A percentile compares a stretch with the other conserved stretches of the same genome.
phyloP scores from a whole-genome alignment of 2,797 vertebrate genomes.

The Gymnopithys bicolor region DNA sequence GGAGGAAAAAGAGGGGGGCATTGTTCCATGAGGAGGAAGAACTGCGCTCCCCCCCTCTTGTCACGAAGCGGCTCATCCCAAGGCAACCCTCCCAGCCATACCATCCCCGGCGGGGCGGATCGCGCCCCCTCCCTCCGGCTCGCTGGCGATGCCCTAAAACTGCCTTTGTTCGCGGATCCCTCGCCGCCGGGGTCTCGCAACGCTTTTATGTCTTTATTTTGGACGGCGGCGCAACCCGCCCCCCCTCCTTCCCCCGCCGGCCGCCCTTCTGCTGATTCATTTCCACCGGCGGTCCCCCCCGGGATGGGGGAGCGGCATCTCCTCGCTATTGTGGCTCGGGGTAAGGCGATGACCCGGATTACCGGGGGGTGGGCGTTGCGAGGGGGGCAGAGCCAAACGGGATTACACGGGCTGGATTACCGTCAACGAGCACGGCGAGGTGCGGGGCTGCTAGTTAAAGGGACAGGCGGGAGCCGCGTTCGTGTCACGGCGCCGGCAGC shows the following conservation, averaged over 20 bases:
- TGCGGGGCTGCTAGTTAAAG: too few relatives aligned
- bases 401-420: too few relatives aligned
- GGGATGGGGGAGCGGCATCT: background rate
- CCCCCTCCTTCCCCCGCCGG: background rate
- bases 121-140: conserved; percentile 77
- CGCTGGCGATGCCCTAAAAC: conserved; percentile 49
- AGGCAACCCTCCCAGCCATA: background rate
- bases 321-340: background rate
- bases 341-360: too few relatives aligned
- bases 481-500: too few relatives aligned
- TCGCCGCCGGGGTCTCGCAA: background rate
- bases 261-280: conserved; percentile 47
- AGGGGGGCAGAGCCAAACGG: too few relatives aligned
- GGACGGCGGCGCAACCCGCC: background rate
- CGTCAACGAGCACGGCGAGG: too few relatives aligned
- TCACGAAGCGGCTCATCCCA: background rate
- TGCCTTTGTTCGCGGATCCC: conserved; percentile 79
- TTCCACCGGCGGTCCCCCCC: conserved; percentile 6
- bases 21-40: background rate
- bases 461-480: too few relatives aligned
- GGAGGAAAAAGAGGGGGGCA: background rate
- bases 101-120: conserved; percentile 56
- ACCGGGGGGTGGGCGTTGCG: too few relatives aligned
- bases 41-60: background rate
- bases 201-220: conserved; percentile 26